phyloP scores from a whole-genome alignment of 2,888 invertebrate genomes.

The Tolmerus cingulatus region DNA sequence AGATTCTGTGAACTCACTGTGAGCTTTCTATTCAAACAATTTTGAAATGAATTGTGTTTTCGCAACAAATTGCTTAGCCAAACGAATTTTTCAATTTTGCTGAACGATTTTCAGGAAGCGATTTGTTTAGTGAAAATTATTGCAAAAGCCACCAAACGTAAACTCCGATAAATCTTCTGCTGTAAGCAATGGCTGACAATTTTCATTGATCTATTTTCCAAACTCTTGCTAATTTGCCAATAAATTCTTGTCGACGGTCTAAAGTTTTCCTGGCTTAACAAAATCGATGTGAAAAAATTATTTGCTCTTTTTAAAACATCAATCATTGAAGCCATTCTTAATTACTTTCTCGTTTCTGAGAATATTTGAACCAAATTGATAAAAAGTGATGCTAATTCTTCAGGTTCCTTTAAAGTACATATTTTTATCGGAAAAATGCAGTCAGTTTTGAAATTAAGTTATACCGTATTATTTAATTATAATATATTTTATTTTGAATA shows the following conservation, averaged over 20 bases:
- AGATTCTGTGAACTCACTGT: background rate
- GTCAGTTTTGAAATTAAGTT: background rate
- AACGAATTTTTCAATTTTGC: background rate
- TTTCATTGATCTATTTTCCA: background rate
- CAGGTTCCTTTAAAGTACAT: background rate
- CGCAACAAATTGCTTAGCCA: too few relatives aligned
- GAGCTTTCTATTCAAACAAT: background rate
- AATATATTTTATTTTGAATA: too few relatives aligned
- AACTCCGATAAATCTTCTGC: background rate
- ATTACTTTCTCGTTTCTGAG: background rate
- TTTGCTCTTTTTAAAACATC: background rate
- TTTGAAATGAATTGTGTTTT: background rate
- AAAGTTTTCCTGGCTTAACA: background rate
- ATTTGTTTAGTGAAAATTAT: background rate
- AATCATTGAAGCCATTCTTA: background rate
- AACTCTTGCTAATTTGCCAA: background rate
- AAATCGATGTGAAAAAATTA: background rate
- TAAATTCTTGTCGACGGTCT: background rate
- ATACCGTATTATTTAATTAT: too few relatives aligned
- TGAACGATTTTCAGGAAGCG: background rate
- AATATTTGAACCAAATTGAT: background rate
- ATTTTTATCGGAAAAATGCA: background rate
- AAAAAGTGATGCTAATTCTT: background rate
- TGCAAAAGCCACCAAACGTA: background rate
- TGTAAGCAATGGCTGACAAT: background rate